A percentile compares a stretch with the other conserved stretches of the same genome.
These are phyloP conservation scores for Scarus forsteni DNA, from an alignment of 2,797 vertebrate genomes.

Conservation along the genomic window DNA sequence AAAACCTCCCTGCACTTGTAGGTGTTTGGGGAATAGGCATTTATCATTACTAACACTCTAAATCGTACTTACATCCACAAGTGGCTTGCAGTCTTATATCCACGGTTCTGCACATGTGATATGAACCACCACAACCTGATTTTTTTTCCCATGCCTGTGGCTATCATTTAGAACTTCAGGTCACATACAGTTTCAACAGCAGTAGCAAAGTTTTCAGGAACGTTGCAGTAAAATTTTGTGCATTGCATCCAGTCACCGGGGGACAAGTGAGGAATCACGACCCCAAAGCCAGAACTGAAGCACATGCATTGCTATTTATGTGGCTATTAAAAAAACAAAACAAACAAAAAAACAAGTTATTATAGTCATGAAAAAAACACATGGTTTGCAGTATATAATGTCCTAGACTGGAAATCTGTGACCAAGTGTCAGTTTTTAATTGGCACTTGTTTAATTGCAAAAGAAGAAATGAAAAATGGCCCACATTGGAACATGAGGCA, in stretches of 20 bases:
- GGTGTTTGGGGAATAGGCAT: slow-evolving; percentile 31
- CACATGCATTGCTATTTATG: neutral
- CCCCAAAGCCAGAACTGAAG: neutral
- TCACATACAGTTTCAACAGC: neutral
- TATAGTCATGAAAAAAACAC: no score
- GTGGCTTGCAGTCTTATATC: neutral
- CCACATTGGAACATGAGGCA: no score
- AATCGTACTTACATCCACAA: slow-evolving; percentile 3
- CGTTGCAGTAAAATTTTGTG: neutral
- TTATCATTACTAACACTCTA: slow-evolving; percentile 11
- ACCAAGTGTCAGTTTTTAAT: no score
- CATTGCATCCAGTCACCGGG: no score
- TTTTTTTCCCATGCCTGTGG: neutral
- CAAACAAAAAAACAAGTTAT: no score
- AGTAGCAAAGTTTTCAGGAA: neutral
- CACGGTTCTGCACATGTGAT: neutral
- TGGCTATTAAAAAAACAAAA: no score
- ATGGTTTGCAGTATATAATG: no score
- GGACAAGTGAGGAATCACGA: neutral
- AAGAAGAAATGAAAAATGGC: no score
- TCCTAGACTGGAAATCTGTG: no score
- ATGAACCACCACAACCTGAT: neutral
- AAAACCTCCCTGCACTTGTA: slow-evolving; percentile 16
- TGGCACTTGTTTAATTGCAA: no score
- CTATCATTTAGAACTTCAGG: neutral